Conservation (phyloP, 1,140 invertebrate species). For the Ctenoplectra terminalis region DNA sequence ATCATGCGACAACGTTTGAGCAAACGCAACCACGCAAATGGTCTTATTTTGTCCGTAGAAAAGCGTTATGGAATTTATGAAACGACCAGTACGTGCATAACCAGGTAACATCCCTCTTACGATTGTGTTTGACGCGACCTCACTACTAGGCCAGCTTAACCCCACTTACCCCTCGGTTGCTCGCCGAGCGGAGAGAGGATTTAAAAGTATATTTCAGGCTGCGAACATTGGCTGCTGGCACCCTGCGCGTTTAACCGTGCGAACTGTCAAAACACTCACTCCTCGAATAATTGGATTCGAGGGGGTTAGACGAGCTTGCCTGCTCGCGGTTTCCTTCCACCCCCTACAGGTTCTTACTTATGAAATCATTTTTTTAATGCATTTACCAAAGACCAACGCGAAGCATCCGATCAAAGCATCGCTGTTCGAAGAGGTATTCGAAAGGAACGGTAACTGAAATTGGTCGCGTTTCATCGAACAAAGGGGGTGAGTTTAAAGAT, state of each 20-base stretch:
- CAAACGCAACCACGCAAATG: background rate
- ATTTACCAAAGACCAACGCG: too few species aligned
- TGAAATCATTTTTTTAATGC: background rate
- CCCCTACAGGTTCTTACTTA: background rate
- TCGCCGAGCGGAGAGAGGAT: constrained; percentile 71
- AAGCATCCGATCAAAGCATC: background rate
- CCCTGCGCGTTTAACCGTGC: constrained; percentile 34
- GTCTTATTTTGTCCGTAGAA: background rate
- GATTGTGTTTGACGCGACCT: constrained; percentile 77
- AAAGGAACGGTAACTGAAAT: background rate
- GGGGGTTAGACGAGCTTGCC: constrained; percentile 11
- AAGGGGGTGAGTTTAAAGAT: background rate
- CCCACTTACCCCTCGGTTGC: constrained; percentile 74
- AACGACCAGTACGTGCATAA: constrained; percentile 28
- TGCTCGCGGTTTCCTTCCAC: background rate
- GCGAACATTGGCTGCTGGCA: constrained; percentile 28
- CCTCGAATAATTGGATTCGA: constrained; percentile 49
- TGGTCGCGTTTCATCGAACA: background rate
- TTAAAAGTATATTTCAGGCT: constrained; percentile 70
- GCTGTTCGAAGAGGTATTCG: background rate
- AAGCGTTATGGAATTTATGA: background rate
- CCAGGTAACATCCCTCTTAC: constrained; percentile 63
- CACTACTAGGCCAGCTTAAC: constrained; percentile 78
- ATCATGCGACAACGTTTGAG: background rate
- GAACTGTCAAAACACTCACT: constrained; percentile 56